Evolutionary conservation across 2,113 vertebrate genomes (phyloP).

Genomic region (Aspidoscelis tigris): DNA sequence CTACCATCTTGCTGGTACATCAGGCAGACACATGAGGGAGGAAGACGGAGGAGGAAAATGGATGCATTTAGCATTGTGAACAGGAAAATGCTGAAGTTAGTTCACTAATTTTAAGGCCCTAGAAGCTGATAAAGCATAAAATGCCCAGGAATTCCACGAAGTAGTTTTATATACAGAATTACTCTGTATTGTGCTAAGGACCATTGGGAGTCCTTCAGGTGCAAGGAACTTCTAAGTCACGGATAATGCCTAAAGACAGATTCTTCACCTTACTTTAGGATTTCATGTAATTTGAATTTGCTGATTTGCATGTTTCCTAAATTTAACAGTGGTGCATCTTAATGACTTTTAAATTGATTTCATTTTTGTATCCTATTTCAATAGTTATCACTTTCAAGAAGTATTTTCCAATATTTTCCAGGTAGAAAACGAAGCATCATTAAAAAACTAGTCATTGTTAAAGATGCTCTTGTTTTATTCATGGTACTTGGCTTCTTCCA

Average conservation of each 20-base stretch:
- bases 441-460: constrained; percentile 3
- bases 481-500: constrained; percentile 58
- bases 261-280: constrained; percentile 20
- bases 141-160: no score
- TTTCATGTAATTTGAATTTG: constrained; percentile 3
- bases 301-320: constrained; percentile 14
- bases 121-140: no score
- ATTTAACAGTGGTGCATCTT: constrained; percentile 3
- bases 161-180: not conserved
- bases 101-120: not conserved
- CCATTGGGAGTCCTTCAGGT: not conserved
- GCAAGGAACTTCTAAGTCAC: not conserved
- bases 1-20: constrained; percentile 57
- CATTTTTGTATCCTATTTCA: no score
- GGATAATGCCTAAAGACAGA: not conserved
- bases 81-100: not conserved
- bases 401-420: not conserved
- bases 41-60: constrained; percentile 39
- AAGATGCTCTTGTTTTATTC: constrained; percentile 25
- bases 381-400: not conserved
- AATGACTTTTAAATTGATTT: not conserved
- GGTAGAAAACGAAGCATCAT: constrained; percentile 22
- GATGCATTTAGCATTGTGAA: not conserved
- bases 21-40: constrained; percentile 58
- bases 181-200: not conserved